A percentile compares a stretch with the other conserved stretches of the same genome.
These are phyloP conservation scores for Cololabis saira DNA, from an alignment of 2,113 vertebrate species.

Conservation along the genomic window DNA sequence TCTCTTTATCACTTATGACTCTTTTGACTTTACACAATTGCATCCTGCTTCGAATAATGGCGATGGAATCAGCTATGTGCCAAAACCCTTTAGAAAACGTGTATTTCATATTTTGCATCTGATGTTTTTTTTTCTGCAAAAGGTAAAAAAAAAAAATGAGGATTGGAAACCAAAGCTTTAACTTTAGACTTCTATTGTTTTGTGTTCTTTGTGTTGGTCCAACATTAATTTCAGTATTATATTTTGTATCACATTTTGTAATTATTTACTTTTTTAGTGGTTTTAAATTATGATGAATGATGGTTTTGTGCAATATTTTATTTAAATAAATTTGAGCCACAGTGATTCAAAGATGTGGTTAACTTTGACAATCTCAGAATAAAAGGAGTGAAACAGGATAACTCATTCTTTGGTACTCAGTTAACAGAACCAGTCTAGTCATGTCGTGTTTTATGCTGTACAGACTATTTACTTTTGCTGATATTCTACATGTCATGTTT, in stretches of 20 bases:
- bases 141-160: not conserved
- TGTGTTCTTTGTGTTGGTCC: not conserved
- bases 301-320: conserved; percentile 56
- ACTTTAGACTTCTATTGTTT: too few relatives aligned
- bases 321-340: conserved; percentile 10
- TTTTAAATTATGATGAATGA: conserved; percentile 9
- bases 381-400: not conserved
- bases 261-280: conserved; percentile 5
- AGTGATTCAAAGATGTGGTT: conserved; percentile 8
- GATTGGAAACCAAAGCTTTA: not conserved
- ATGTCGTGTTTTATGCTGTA: not conserved
- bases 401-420: too few relatives aligned
- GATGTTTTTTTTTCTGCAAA: not conserved
- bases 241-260: not conserved
- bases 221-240: conserved; percentile 33
- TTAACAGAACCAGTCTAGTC: too few relatives aligned
- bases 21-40: not conserved
- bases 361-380: conserved; percentile 30
- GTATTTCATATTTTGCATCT: not conserved
- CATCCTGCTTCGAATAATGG: not conserved
- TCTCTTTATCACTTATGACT: too few relatives aligned
- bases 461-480: not conserved
- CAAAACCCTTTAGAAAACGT: conserved; percentile 18
- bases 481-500: not conserved
- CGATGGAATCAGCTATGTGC: conserved; percentile 22